phyloP scores from a whole-genome alignment of 1,140 invertebrate genomes.

The Halyomorpha halys region DNA sequence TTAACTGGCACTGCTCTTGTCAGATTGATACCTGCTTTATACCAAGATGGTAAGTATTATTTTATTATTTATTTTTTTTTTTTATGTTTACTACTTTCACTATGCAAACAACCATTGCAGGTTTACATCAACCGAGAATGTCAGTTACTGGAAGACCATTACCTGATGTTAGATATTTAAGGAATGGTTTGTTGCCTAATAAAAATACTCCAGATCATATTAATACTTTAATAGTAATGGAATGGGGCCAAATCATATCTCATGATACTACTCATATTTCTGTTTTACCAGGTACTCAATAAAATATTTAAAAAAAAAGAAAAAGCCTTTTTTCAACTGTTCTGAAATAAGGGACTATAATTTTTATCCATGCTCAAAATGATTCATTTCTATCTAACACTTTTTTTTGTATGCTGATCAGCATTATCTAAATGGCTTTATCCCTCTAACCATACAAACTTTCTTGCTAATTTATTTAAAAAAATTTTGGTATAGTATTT shows the following conservation, averaged over 20 bases:
- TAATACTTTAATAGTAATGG: constrained; percentile 39
- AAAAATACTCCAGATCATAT: constrained; percentile 36
- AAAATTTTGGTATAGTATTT: no score
- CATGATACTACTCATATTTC: constrained; percentile 41
- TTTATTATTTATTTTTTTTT: background rate
- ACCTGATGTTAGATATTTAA: constrained; percentile 41
- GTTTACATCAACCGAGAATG: constrained; percentile 39
- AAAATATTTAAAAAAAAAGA: no score
- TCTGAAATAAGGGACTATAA: no score
- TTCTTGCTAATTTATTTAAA: no score
- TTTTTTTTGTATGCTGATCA: no score
- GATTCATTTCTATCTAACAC: no score
- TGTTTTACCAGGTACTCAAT: background rate
- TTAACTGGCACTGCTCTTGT: constrained; percentile 46
- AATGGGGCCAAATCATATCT: constrained; percentile 49
- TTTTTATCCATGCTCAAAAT: no score
- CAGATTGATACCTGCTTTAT: constrained; percentile 51
- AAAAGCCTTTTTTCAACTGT: no score
- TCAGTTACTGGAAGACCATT: constrained; percentile 37
- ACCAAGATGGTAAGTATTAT: constrained; percentile 46
- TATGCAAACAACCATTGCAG: constrained; percentile 30
- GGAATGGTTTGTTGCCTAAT: constrained; percentile 39
- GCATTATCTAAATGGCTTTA: no score
- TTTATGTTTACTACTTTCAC: background rate
- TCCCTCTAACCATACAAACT: no score